Conservation (phyloP, 1,140 invertebrate genomes). For the Drosophila sp. region DNA sequence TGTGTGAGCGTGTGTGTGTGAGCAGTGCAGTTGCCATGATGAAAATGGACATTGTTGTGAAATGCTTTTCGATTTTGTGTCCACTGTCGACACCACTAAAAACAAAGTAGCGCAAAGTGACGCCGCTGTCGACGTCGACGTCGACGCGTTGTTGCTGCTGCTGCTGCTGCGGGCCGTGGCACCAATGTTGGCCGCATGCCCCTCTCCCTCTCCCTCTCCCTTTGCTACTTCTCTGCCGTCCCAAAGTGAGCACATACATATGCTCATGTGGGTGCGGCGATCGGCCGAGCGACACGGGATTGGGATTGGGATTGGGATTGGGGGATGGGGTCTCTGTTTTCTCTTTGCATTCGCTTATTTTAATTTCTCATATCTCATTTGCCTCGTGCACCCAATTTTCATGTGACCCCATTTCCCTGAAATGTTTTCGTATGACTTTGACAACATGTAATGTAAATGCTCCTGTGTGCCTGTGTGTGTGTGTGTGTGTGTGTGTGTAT, state of each 20-base stretch:
- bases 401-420: slow-evolving; percentile 77
- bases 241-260: background rate
- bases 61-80: slow-evolving; percentile 76
- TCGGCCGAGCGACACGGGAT: slow-evolving; percentile 55
- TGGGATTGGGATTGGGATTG: too few species aligned
- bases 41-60: slow-evolving; percentile 80
- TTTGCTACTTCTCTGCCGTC: background rate
- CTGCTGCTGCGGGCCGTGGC: slow-evolving; percentile 46
- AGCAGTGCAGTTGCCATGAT: slow-evolving; percentile 66
- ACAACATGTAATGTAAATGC: slow-evolving; percentile 68
- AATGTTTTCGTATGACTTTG: slow-evolving; percentile 71
- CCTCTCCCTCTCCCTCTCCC: slow-evolving; percentile 1
- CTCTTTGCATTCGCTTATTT: slow-evolving; percentile 73
- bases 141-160: slow-evolving; percentile 1
- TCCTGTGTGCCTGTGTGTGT: too few species aligned
- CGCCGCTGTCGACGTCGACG: slow-evolving; percentile 10
- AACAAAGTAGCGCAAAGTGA: slow-evolving; percentile 55
- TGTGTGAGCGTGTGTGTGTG: slow-evolving; percentile 19
- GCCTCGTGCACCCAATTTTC: slow-evolving; percentile 57
- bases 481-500: background rate
- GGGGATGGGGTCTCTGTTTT: slow-evolving; percentile 47
- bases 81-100: slow-evolving; percentile 78
- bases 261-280: slow-evolving; percentile 75
- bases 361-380: slow-evolving; percentile 62
- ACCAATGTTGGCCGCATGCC: slow-evolving; percentile 40